phyloP scores from a whole-genome alignment of 1,140 invertebrate species.

The Cataglyphis hispanica region DNA sequence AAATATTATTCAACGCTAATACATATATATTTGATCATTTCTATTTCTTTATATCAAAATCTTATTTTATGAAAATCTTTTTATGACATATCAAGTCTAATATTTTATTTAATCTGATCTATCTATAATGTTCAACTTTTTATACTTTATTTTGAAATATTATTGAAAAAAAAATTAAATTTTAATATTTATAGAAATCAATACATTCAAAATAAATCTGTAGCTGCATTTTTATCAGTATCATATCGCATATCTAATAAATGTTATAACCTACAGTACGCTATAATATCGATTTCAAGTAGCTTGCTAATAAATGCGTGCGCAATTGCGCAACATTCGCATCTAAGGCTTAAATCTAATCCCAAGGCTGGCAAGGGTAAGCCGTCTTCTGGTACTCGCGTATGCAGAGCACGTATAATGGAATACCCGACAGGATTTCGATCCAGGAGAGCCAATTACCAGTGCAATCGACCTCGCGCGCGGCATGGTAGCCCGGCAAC shows the following conservation, averaged over 20 bases:
- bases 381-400: not conserved
- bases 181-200: not conserved
- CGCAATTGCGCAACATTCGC: constrained; percentile 19
- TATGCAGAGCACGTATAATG: constrained; percentile 16
- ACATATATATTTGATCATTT: not conserved
- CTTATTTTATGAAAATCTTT: not conserved
- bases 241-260: not conserved
- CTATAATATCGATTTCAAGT: constrained; percentile 12
- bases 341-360: constrained; percentile 44
- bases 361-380: constrained; percentile 11
- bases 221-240: not conserved
- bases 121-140: not conserved
- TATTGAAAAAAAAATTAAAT: constrained; percentile 1
- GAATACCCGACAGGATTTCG: constrained; percentile 25
- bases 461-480: constrained; percentile 29
- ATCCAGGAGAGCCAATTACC: constrained; percentile 49
- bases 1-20: constrained; percentile 33
- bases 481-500: constrained; percentile 33
- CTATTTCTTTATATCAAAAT: not conserved
- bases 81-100: not conserved
- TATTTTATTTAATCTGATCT: no score
- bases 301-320: constrained; percentile 18
- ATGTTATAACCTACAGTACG: not conserved
- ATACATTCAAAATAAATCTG: not conserved
- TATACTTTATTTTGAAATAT: not conserved